phyloP scores from a whole-genome alignment of 2,113 vertebrate genomes.

The Capreolus pygargus region DNA sequence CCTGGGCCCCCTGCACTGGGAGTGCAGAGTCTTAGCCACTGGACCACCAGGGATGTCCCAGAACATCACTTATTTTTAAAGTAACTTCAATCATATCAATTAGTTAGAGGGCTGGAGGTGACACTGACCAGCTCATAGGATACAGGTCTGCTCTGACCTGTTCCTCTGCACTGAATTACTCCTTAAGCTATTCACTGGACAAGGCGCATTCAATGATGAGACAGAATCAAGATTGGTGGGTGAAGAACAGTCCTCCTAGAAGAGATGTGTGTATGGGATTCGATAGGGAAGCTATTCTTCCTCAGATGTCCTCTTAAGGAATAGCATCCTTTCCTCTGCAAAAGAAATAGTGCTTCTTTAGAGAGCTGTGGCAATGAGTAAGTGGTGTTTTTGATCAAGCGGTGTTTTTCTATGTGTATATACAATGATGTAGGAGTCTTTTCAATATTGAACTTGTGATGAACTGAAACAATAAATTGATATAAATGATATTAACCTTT shows the following conservation, averaged over 20 bases:
- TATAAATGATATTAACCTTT: background rate
- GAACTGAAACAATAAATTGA: background rate
- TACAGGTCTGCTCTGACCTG: background rate
- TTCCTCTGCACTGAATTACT: background rate
- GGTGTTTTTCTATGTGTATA: background rate
- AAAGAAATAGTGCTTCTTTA: background rate
- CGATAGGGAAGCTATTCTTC: background rate
- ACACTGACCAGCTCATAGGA: background rate
- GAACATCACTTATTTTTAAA: background rate
- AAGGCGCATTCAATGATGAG: background rate
- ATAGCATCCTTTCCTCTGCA: background rate
- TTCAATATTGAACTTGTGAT: background rate
- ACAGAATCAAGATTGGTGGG: background rate
- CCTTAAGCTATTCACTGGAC: background rate
- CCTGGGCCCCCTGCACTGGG: background rate
- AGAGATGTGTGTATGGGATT: background rate
- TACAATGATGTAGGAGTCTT: background rate
- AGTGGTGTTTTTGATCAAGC: background rate
- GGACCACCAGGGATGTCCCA: background rate
- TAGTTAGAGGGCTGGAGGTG: background rate
- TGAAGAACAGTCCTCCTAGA: background rate
- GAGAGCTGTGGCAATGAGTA: background rate
- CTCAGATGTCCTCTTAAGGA: background rate
- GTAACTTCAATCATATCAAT: background rate
- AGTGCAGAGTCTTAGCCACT: background rate